These are phyloP conservation scores for Bambusicola thoracicus DNA, from an alignment of 2,113 vertebrate genomes.

Conservation along the genomic window DNA sequence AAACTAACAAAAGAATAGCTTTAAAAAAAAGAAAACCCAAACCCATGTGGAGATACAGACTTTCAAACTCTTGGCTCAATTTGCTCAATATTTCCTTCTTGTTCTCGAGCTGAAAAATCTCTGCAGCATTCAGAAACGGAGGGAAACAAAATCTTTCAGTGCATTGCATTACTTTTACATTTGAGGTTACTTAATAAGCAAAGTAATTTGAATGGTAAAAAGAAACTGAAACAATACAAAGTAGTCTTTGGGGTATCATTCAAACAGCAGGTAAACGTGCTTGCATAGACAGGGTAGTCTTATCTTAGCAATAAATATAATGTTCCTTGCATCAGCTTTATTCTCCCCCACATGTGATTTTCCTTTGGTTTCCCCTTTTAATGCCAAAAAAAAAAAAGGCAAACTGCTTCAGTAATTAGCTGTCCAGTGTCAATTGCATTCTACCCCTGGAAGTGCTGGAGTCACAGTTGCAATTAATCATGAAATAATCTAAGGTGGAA, in stretches of 20 bases:
- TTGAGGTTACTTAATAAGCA: neutral
- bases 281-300: neutral
- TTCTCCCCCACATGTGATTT: neutral
- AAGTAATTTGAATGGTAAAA: neutral
- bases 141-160: neutral
- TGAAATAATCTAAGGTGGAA: neutral
- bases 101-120: neutral
- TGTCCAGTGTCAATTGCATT: neutral
- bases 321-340: neutral
- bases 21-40: neutral
- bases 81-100: neutral
- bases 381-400: neutral
- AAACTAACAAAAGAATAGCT: neutral
- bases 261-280: neutral
- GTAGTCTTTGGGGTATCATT: constrained; percentile 12
- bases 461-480: constrained; percentile 10
- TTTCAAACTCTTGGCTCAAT: neutral
- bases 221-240: constrained; percentile 47
- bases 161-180: neutral
- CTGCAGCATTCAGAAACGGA: neutral
- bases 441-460: constrained; percentile 1
- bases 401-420: constrained; percentile 26
- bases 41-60: neutral
- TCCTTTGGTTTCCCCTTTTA: neutral
- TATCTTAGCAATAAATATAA: constrained; percentile 20